Evolutionary conservation across 1,140 invertebrate species (phyloP), one percentile per base, ranked within the genome.

Genomic region (Babylonia areolata): DNA sequence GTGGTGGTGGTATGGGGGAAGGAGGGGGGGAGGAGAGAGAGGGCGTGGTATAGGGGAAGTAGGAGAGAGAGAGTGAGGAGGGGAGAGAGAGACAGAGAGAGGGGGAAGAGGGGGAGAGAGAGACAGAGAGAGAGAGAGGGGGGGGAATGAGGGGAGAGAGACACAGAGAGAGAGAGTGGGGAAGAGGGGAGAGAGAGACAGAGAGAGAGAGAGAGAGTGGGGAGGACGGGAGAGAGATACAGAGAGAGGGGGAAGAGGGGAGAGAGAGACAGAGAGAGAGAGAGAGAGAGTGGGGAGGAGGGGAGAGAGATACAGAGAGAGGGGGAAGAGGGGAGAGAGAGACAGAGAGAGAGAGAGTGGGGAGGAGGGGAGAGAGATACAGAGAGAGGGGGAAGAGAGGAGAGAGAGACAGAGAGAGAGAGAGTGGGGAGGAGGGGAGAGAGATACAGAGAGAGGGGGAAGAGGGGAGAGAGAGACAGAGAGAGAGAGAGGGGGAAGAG

Each of bases 221-320:
- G 71, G 71, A 6, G 35, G 31, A n/a, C 0, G 71, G 31, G 71
- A 15, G n/a, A 35, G 71, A 35, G 71, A 35, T n/a, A 35, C 31
- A 35, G 31, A 73, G 71, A 73, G 71, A 73, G 71, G 1, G 71
- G 35, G 71, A 73, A 31, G 35, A 31, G 35, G 71, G 35, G 69
- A 73, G 71, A 73, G 71, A 73, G 71, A 73, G 71, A 35, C 31
- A 73, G 71, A 73, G 71, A 73, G 71, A 73, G 71, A 73, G 71
- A 73, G 71, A 73, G 71, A 73, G 71, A 73, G 71, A 73, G 71
- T 35, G 71, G 35, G 71, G 71, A 73, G 71, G 35, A 31, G 35
- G 71, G 35, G 71, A 73, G 35, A 35, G 71, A 37, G 35, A 35
- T 33, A 12, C 31, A 64, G 23, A 64, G 23, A 23, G 23, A 64